Base-by-base conservation (phyloP, 2,888 invertebrate species). In the Chymomyza amoena region DNA sequence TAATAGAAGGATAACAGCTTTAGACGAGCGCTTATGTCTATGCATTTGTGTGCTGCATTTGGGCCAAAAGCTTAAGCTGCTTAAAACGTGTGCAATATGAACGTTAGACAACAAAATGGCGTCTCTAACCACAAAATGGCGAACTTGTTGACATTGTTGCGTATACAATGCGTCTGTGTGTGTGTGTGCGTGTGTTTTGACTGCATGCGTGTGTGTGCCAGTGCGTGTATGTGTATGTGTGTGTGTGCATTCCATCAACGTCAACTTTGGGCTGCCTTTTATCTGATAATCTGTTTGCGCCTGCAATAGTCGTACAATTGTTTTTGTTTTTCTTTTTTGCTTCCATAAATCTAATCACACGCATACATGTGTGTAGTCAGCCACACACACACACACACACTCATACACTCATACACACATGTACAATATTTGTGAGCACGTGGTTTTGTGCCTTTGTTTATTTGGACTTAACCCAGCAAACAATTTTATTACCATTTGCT, bases 11-110 rank as follows among this genome's bases (percentile, higher is more conserved):
- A 45, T 45, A 45, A 45, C 39, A 45, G 32, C 32, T 32, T 32
- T 32, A 32, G 6, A 9, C 7, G 32, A 32, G 32, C 6, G 6
- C 9, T 32, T 32, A 32, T 1, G 32, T 32, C 4, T 6, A 6
- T 32, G 32, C 5, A 9, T 32, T 3, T 45, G 39, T 45, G 39
- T 45, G 39, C 13, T 45, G 39, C 39, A 45, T 10, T 25, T 45
- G 13, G 39, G 13, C 1, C 39, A 13, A 45, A 45, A 45, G 9
- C 71, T 68, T 80, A 81, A 81, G 81, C 85, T 64, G 85, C 81
- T 81, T 81, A 80, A 68, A 69, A 71, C 66, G 73, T 73, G 69
- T 75, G 74, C 72, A 60, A 68, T 70, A 66, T 57, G 32, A 9
- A 32, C 32, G 32, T 32, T 32, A 32, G 28, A 66, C 63, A 61